Conservation (phyloP, 53 echinoderm and acorn worm species). For the Holothuria scabra region DNA sequence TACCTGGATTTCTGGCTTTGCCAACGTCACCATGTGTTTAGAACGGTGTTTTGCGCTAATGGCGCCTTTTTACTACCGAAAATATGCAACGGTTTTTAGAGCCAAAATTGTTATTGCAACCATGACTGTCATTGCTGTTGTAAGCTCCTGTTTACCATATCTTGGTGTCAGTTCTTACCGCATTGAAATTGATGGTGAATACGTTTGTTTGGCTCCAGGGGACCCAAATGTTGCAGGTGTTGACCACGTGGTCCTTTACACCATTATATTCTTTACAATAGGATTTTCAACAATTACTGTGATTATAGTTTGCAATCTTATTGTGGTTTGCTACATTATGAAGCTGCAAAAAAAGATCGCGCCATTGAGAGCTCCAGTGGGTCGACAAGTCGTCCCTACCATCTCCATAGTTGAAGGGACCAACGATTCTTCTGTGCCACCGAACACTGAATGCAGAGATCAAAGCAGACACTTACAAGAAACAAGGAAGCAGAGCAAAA, state of each 20-base stretch:
- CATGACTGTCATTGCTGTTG: not conserved
- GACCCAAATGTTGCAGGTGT: conserved; percentile 9
- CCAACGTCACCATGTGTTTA: conserved; percentile 28
- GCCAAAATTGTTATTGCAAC: conserved; percentile 4
- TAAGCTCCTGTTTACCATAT: not conserved
- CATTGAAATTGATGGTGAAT: not conserved
- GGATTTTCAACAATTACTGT: conserved; percentile 57
- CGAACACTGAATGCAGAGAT: not conserved
- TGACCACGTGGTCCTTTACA: conserved; percentile 55
- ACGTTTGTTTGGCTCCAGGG: conserved; percentile 17
- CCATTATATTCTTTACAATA: conserved; percentile 48
- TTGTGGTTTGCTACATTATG: conserved; percentile 59
- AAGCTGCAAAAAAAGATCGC: conserved; percentile 48
- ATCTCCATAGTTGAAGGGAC: not conserved
- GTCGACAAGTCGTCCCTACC: not conserved
- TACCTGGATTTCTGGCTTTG: conserved; percentile 60
- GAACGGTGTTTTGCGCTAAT: conserved; percentile 26
- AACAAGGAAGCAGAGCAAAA: not conserved
- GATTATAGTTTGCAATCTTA: conserved; percentile 59
- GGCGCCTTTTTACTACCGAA: conserved; percentile 7
- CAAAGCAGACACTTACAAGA: too few relatives aligned
- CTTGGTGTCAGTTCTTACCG: conserved; percentile 27
- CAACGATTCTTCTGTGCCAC: not conserved
- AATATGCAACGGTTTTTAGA: conserved; percentile 15
- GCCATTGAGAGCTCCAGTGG: conserved; percentile 2